phyloP scores from a whole-genome alignment of 2,888 invertebrate genomes.

The Microplitis deprimator region DNA sequence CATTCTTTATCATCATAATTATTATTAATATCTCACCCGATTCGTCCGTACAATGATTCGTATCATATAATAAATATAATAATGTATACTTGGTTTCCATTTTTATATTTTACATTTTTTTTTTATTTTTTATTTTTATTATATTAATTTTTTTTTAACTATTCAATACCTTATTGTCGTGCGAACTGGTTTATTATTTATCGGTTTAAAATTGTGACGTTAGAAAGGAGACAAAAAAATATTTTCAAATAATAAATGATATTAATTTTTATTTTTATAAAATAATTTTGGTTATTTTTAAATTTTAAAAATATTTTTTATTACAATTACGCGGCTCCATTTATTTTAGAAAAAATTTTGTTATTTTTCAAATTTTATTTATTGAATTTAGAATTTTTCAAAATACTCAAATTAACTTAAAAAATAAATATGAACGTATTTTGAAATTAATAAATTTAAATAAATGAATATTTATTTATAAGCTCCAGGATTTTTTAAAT shows the following conservation, averaged over 20 bases:
- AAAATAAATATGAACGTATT: no score
- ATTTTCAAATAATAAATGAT: neutral
- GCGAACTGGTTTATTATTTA: slow-evolving; percentile 66
- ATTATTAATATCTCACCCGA: slow-evolving; percentile 42
- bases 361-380: no score
- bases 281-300: neutral
- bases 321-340: neutral
- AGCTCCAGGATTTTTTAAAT: no score
- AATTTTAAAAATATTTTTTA: neutral
- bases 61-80: slow-evolving; percentile 69
- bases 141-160: slow-evolving; percentile 62
- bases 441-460: no score
- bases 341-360: no score
- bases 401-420: no score
- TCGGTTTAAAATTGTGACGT: slow-evolving; percentile 40
- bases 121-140: slow-evolving; percentile 47
- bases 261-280: neutral
- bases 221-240: slow-evolving; percentile 40
- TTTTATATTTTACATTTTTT: slow-evolving; percentile 69
- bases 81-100: slow-evolving; percentile 69
- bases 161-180: slow-evolving; percentile 72
- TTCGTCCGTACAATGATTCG: slow-evolving; percentile 57
- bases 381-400: no score
- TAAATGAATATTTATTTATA: no score
- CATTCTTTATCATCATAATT: slow-evolving; percentile 36